phyloP scores from a whole-genome alignment of 2,797 vertebrate species.

The Erethizon dorsatum region DNA sequence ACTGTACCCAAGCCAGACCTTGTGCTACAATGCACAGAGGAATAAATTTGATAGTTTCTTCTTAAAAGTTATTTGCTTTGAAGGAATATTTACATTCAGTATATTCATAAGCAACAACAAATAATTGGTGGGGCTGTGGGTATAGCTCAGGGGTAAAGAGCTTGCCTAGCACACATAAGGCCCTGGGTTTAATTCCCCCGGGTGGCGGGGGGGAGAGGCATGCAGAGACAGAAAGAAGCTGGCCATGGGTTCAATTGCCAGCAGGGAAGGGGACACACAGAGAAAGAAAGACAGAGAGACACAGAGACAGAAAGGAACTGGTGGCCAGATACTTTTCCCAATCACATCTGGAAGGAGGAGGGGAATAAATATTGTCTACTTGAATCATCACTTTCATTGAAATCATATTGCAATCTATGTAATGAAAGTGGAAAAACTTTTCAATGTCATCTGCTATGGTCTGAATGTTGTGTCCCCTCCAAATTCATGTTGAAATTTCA shows the following conservation, averaged over 20 bases:
- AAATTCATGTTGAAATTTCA: background rate
- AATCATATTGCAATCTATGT: background rate
- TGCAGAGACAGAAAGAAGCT: background rate
- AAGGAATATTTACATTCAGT: background rate
- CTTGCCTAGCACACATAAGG: background rate
- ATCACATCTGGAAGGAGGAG: background rate
- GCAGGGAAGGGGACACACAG: background rate
- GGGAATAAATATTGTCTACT: background rate
- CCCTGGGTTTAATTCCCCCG: background rate
- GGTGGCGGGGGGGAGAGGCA: background rate
- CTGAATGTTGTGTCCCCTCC: background rate
- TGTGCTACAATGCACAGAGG: background rate
- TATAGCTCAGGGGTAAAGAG: background rate
- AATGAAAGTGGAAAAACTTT: background rate
- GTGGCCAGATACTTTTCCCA: background rate
- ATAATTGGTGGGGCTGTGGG: background rate
- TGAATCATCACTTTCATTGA: constrained; percentile 38
- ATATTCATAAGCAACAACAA: constrained; percentile 23
- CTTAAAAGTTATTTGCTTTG: constrained; percentile 7
- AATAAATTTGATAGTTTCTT: background rate
- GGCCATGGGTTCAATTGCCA: background rate
- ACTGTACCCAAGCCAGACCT: constrained; percentile 14
- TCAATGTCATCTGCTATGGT: background rate
- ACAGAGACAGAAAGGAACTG: background rate
- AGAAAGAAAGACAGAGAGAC: background rate